phyloP scores from a whole-genome alignment of 2,113 vertebrate species.

The Todiramphus saurophagus region DNA sequence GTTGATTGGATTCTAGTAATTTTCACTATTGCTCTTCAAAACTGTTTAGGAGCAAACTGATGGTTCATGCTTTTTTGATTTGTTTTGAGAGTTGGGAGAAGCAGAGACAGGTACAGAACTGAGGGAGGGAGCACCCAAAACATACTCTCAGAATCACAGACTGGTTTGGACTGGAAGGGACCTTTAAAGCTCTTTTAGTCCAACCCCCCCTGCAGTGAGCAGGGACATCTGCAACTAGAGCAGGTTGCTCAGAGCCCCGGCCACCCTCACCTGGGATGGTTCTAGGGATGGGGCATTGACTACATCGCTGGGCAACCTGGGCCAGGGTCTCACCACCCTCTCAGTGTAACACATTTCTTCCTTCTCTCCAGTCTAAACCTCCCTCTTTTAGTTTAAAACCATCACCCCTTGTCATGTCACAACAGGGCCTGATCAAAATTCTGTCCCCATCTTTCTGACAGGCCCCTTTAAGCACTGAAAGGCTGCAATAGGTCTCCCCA shows the following conservation, averaged over 20 bases:
- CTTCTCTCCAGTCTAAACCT: fast-evolving
- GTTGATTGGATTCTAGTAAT: neutral
- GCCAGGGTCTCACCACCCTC: neutral
- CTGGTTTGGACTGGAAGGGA: neutral
- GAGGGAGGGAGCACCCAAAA: neutral
- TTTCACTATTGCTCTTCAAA: neutral
- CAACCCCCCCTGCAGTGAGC: neutral
- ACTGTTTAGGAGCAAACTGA: neutral
- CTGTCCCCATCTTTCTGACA: neutral
- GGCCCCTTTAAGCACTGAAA: neutral
- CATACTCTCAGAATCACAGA: neutral
- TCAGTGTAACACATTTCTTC: neutral
- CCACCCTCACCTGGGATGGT: no score
- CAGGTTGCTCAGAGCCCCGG: no score
- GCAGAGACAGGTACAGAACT: neutral
- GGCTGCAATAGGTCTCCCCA: neutral
- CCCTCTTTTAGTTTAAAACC: no score
- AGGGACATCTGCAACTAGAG: neutral
- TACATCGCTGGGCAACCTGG: neutral
- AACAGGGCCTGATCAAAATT: neutral
- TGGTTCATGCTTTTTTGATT: neutral
- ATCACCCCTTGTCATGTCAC: fast-evolving
- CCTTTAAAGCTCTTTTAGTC: fast-evolving
- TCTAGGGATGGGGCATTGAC: neutral
- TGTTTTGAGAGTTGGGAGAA: neutral